phyloP scores from a whole-genome alignment of 1,140 invertebrate species.

The Cherax quadricarinatus region DNA sequence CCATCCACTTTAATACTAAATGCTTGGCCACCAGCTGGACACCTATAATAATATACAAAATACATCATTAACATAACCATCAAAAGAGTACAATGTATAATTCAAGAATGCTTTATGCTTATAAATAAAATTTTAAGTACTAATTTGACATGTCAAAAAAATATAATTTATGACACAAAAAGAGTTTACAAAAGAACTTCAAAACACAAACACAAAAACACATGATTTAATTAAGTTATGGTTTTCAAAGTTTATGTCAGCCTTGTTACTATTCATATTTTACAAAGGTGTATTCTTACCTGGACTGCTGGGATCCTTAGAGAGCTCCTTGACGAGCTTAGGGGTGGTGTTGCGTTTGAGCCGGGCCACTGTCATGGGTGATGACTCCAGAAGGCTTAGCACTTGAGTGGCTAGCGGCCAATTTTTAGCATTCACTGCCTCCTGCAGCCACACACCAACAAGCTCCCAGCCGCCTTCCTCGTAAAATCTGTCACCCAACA shows the following conservation, averaged over 20 bases:
- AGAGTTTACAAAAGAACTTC: too few species aligned
- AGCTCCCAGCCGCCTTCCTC: slow-evolving; percentile 92
- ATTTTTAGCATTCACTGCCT: slow-evolving; percentile 89
- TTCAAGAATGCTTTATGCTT: background rate
- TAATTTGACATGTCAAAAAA: too few species aligned
- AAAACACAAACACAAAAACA: too few species aligned
- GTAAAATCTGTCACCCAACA: slow-evolving; percentile 84
- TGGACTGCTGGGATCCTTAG: slow-evolving; percentile 87
- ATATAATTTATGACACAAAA: too few species aligned
- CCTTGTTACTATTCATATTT: too few species aligned
- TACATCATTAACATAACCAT: background rate
- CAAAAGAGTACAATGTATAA: too few species aligned
- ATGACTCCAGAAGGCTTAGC: slow-evolving; percentile 87
- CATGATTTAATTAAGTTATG: too few species aligned
- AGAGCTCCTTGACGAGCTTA: slow-evolving; percentile 92
- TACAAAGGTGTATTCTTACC: background rate
- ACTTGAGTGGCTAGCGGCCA: slow-evolving; percentile 91
- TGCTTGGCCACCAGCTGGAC: slow-evolving; percentile 85
- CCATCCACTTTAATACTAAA: slow-evolving; percentile 93
- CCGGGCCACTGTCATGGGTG: slow-evolving; percentile 92
- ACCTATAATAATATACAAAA: slow-evolving; percentile 79
- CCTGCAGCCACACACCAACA: slow-evolving; percentile 91
- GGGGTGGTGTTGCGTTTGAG: slow-evolving; percentile 91
- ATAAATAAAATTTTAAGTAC: too few species aligned
- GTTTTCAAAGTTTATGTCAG: too few species aligned